Base-by-base conservation (phyloP, 2,113 vertebrate species). In the Hippoglossus stenolepis region DNA sequence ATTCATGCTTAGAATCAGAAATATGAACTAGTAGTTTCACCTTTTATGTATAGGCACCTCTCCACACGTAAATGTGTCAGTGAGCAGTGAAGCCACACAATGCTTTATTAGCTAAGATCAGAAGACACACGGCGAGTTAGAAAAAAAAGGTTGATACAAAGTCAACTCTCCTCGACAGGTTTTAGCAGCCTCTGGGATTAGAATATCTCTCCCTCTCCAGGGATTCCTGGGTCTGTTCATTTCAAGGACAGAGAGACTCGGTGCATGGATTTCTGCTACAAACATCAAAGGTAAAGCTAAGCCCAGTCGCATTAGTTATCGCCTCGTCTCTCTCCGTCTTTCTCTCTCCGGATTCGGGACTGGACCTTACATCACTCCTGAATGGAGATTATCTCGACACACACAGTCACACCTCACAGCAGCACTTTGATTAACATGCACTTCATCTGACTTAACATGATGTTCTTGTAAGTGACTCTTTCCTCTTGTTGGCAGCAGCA, bases 241-340 rank as follows among this genome's bases (percentile, higher is more conserved):
- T 90, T 92, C 73, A 91, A 93, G 90, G 91, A 89, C 91, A 91
- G 83, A 84, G 69, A n/a, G 82, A 59, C 80, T 89, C 70, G 70
- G 83, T 89, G 82, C 85, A 88, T 70, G 85, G 87, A 85, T 91
- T 91, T 91, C 69, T 60, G 83, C 70, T 83, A 66, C 69, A 62
- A 88, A 92, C 90, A 92, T 92, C 91, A 93, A 93, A 91, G 88
- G 78, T 84, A 72, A 73, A 85, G 85, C 79, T 90, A 89, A 93
- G 80, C 84, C 87, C 0, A 10, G 70, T 64, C 23, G 84, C 82
- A 86, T 90, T 87, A 87, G 80, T 80, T 84, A 84, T 83, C 84
- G 77, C 69, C 54, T 71, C 65, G 67, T 68, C 54, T 80, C 35
- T 58, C 49, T 82, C 35, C 43, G 15, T 57, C 58, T 59, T 67